Evolutionary conservation across 2,113 vertebrate genomes (phyloP).

Genomic region (Notarius lentiginosus): DNA sequence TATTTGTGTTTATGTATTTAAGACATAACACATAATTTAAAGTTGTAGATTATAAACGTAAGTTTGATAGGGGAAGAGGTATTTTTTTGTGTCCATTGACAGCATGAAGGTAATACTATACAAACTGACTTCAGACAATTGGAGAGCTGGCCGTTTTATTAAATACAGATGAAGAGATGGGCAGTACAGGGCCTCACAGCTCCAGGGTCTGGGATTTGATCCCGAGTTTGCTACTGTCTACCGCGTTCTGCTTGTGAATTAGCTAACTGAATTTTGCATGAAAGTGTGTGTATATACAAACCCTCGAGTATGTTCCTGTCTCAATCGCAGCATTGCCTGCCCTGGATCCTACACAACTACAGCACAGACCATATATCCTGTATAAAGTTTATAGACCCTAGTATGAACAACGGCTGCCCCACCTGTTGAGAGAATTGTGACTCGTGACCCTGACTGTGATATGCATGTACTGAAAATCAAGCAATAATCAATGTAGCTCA

Average conservation of each 20-base stretch:
- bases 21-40: background rate
- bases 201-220: background rate
- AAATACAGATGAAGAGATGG: background rate
- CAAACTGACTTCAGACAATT: background rate
- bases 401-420: background rate
- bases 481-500: background rate
- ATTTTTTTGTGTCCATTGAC: background rate
- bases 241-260: background rate
- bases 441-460: background rate
- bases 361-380: background rate
- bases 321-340: background rate
- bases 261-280: background rate
- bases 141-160: background rate
- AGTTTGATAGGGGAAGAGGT: background rate
- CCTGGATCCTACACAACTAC: background rate
- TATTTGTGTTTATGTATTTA: constrained; percentile 8
- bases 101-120: background rate
- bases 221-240: background rate
- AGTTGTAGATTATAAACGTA: constrained; percentile 11
- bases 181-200: background rate
- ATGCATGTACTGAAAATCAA: background rate
- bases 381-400: background rate
- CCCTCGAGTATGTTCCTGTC: background rate
- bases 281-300: background rate
- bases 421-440: background rate